phyloP scores from a whole-genome alignment of 2,888 invertebrate genomes.

The Acrobasis suavella region DNA sequence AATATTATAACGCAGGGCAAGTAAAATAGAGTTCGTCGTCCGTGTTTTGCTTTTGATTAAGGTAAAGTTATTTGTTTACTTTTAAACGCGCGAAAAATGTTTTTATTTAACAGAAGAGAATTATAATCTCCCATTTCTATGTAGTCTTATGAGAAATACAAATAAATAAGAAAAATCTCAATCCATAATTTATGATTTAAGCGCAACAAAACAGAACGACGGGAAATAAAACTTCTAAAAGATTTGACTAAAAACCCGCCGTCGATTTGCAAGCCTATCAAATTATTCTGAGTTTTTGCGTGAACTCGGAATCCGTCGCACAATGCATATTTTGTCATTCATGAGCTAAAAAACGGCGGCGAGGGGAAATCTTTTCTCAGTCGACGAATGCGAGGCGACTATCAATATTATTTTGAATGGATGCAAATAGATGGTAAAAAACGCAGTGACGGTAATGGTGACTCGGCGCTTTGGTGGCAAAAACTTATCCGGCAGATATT shows the following conservation, averaged over 20 bases:
- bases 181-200: not conserved
- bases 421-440: conserved; percentile 14
- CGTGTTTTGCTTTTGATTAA: no score
- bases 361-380: conserved; percentile 9
- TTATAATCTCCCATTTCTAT: not conserved
- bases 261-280: conserved; percentile 6
- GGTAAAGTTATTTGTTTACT: no score
- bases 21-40: no score
- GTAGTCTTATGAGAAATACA: not conserved
- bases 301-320: not conserved
- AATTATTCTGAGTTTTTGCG: conserved; percentile 17
- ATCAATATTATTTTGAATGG: conserved; percentile 7
- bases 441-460: not conserved
- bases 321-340: conserved; percentile 19
- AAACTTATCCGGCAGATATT: not conserved
- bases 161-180: not conserved
- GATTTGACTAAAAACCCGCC: not conserved
- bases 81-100: no score
- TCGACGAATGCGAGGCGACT: not conserved
- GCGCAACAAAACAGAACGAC: not conserved
- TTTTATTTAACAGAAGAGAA: no score
- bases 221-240: not conserved
- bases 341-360: conserved; percentile 7
- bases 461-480: not conserved
- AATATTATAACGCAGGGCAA: no score